Percentiles rank a stretch among this genome's conserved stretches.
These are phyloP conservation scores for Thamnophis sirtalis DNA, from an alignment of 2,113 vertebrate species.

Conservation along the genomic window DNA sequence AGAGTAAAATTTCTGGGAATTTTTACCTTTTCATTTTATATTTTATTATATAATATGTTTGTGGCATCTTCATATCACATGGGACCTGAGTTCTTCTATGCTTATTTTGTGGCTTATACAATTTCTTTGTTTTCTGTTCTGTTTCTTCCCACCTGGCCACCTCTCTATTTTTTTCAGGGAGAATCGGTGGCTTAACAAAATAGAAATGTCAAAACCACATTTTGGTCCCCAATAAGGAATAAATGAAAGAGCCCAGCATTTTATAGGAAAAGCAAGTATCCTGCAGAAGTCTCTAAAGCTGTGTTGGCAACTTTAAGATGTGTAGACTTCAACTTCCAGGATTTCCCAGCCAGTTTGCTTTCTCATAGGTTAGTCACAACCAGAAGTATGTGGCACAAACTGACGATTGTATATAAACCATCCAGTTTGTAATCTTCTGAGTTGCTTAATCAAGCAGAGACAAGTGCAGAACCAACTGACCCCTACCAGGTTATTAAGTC, in stretches of 20 bases:
- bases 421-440: slow-evolving; percentile 6
- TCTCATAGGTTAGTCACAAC: background rate
- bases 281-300: background rate
- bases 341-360: background rate
- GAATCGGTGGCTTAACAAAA: background rate
- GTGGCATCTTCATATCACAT: background rate
- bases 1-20: too few relatives aligned
- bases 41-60: background rate
- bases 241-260: background rate
- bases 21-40: slow-evolving; percentile 1
- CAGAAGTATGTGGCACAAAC: background rate
- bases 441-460: slow-evolving; percentile 23
- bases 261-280: background rate
- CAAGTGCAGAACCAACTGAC: slow-evolving; percentile 46
- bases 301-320: background rate
- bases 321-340: background rate
- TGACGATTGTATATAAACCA: background rate
- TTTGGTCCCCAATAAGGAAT: background rate
- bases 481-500: slow-evolving; percentile 31
- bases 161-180: background rate
- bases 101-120: background rate
- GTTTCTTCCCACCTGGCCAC: background rate
- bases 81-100: background rate
- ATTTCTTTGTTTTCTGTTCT: background rate
- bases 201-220: background rate